Conservation (phyloP, 2,888 invertebrate genomes). For the Caenorhabditis macrosperma region DNA sequence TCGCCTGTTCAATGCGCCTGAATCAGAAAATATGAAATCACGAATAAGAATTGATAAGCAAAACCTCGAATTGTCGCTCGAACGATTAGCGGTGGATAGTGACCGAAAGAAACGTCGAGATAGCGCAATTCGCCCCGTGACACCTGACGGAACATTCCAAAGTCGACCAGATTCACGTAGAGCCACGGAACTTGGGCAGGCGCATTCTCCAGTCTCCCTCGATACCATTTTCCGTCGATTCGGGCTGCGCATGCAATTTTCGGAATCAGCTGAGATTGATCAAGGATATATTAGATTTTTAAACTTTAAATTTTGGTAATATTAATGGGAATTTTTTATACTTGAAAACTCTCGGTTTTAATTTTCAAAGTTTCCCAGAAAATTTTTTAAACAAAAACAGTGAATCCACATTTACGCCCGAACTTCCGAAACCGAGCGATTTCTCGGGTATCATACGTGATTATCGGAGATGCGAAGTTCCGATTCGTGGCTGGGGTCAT, state of each 20-base stretch:
- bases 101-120: conserved; percentile 25
- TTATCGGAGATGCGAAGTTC: neutral
- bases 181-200: neutral
- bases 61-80: conserved; percentile 18
- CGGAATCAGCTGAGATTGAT: conserved; percentile 17
- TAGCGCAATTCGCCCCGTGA: conserved; percentile 1
- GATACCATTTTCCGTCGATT: conserved; percentile 23
- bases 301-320: too few relatives aligned
- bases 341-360: too few relatives aligned
- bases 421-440: too few relatives aligned
- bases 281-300: neutral
- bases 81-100: conserved; percentile 41
- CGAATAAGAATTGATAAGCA: neutral
- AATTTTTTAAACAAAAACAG: too few relatives aligned
- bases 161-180: conserved; percentile 37
- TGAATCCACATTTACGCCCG: too few relatives aligned
- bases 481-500: neutral
- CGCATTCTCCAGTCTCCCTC: conserved; percentile 28
- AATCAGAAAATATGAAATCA: neutral
- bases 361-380: too few relatives aligned
- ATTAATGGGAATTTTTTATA: too few relatives aligned
- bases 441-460: conserved; percentile 2
- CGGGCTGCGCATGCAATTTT: conserved; percentile 30
- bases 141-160: conserved; percentile 14
- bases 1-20: conserved; percentile 29